Evolutionary conservation across 64 coral and sea anemone genomes (phyloP), one percentile per base, ranked within the genome.

Genomic region (Dendrophyllia cribrosa): DNA sequence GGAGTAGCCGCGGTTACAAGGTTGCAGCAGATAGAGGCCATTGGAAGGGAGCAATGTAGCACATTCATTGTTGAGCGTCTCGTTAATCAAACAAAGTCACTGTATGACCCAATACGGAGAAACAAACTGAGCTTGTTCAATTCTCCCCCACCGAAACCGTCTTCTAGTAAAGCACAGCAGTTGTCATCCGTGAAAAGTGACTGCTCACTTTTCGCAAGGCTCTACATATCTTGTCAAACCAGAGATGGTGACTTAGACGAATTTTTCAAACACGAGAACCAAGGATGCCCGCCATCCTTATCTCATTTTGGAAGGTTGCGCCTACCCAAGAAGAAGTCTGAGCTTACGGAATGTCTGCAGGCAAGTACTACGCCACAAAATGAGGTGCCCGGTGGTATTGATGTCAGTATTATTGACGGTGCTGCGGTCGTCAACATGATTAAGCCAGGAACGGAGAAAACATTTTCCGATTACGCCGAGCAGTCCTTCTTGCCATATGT

Each of bases 251-350:
- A 91, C 17, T 45, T 91, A 58, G 77, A 91, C 52, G 77, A 91
- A n/a, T n/a, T n/a, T n/a, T n/a, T n/a, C n/a, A n/a, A n/a, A n/a
- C n/a, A n/a, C n/a, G n/a, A n/a, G n/a, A n/a, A 92, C 24, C 80
- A 89, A 46, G 92, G 86, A 26, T 94, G n/a, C 43, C 92, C 86
- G 21, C 92, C 86, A 26, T 89, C 86, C 0, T 83, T 94, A 73
- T 88, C 86, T 16, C 53, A 89, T 88, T 52, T 83, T 61, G 76
- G 92, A 61, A 89, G 89, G 23, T 60, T 94, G 26, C 76, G 64
- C 2, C 78, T 94, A 25, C 92, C 92, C 61, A 22, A 15, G 47
- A 80, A 89, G 66, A 89, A 94, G 46, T 82, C 90, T 14, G 90
- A 92, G 79, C 52, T 92, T 8, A 72, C 79, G 20, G 56, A 72